A percentile compares a stretch with the other conserved stretches of the same genome.
Evolutionary conservation across 2,888 invertebrate genomes (phyloP).

Genomic region (Cancer borealis): DNA sequence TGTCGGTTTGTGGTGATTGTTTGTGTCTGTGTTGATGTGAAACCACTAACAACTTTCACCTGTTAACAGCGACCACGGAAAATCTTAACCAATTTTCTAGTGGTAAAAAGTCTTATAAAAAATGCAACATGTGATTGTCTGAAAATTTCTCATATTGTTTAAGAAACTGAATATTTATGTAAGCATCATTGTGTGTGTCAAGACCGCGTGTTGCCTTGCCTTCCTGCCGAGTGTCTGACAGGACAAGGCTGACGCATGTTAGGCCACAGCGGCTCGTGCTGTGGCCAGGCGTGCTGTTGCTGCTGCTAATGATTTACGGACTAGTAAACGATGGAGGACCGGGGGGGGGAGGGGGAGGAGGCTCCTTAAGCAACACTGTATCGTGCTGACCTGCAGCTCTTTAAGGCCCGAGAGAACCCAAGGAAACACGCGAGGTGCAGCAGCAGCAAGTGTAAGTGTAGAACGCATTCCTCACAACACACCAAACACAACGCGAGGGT

Average conservation of each 20-base stretch:
- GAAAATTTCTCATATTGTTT: neutral
- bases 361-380: neutral
- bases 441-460: neutral
- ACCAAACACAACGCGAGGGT: neutral
- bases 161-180: neutral
- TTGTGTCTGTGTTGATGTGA: neutral
- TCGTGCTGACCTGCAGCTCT: neutral
- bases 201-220: neutral
- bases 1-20: neutral
- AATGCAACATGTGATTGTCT: neutral
- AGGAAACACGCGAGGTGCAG: neutral
- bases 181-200: neutral
- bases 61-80: neutral
- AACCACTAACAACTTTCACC: neutral
- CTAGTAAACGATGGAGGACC: neutral
- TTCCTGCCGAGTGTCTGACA: slow-evolving; percentile 13
- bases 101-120: neutral
- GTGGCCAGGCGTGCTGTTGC: neutral
- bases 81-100: neutral
- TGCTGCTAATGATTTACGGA: neutral
- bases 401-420: neutral
- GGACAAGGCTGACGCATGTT: neutral
- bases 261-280: neutral
- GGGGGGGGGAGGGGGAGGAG: neutral
- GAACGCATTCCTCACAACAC: neutral